These are phyloP conservation scores for Ceryle rudis DNA, from an alignment of 2,797 vertebrate species.

Conservation along the genomic window DNA sequence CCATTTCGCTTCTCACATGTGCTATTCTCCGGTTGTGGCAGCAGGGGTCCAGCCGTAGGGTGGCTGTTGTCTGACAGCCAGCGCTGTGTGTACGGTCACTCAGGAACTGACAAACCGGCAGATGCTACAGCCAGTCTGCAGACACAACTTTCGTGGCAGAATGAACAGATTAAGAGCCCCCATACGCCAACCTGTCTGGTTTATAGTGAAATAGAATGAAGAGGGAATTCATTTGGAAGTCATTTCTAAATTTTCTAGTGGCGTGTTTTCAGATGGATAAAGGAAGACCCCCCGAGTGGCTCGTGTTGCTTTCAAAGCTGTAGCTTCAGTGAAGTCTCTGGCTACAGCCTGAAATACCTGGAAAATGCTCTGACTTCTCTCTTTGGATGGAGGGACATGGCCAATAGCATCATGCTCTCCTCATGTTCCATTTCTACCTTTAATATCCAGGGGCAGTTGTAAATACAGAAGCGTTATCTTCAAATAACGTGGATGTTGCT, in stretches of 20 bases:
- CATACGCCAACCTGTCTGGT: conserved; percentile 20
- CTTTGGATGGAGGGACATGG: neutral
- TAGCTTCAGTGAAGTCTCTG: conserved; percentile 56
- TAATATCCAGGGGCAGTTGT: neutral
- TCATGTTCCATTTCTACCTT: neutral
- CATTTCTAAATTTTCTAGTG: conserved; percentile 45
- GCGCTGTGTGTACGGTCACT: conserved; percentile 74
- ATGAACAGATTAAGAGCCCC: conserved; percentile 52
- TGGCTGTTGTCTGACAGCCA: conserved; percentile 68
- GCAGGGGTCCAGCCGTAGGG: conserved; percentile 33
- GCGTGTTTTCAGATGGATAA: conserved; percentile 31
- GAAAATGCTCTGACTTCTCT: neutral
- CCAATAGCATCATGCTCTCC: neutral
- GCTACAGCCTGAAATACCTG: conserved; percentile 41
- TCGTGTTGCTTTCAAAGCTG: conserved; percentile 43
- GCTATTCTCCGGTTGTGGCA: conserved; percentile 32
- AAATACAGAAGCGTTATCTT: neutral
- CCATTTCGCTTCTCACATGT: conserved; percentile 44
- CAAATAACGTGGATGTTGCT: neutral
- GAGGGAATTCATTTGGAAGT: conserved; percentile 57
- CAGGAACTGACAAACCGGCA: conserved; percentile 75
- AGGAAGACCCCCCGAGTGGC: conserved; percentile 38
- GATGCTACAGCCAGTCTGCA: conserved; percentile 35
- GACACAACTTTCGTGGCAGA: neutral
- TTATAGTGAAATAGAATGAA: conserved; percentile 14